Percentiles rank a stretch among this genome's conserved stretches.
phyloP scores from a whole-genome alignment of 2,797 vertebrate genomes.

The Thripadectes ignobilis region DNA sequence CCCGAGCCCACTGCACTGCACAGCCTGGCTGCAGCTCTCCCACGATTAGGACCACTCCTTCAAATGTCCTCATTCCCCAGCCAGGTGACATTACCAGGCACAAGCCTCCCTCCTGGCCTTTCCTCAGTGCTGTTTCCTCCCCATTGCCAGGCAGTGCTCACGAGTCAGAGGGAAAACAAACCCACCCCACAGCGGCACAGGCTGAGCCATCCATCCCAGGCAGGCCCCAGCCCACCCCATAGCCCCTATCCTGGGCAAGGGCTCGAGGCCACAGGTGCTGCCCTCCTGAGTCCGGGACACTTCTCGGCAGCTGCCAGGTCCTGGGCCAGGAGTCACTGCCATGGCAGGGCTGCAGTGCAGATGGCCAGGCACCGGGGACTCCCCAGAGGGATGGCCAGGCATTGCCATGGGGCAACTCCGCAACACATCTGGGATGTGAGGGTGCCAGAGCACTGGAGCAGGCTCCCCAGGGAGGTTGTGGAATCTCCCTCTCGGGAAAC shows the following conservation, averaged over 20 bases:
- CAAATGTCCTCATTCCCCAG: background rate
- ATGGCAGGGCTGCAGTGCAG: fast-evolving
- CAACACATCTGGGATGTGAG: too few species aligned
- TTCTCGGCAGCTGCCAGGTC: background rate
- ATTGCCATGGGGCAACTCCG: fast-evolving
- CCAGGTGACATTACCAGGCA: too few species aligned
- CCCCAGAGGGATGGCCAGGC: too few species aligned
- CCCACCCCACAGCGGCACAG: fast-evolving
- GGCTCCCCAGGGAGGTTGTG: background rate
- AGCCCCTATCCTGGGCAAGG: fast-evolving
- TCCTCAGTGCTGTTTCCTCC: background rate
- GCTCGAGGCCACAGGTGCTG: background rate
- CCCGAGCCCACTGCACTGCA: background rate
- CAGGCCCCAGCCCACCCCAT: background rate
- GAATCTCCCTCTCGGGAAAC: background rate
- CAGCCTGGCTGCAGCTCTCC: background rate
- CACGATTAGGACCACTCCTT: background rate
- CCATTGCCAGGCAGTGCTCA: background rate
- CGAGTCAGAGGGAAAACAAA: background rate
- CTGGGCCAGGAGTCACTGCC: background rate
- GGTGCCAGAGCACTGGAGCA: background rate
- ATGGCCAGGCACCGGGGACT: fast-evolving
- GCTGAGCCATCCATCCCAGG: background rate
- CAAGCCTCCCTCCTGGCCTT: background rate
- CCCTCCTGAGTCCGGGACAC: fast-evolving